Evolutionary conservation across 2,888 invertebrate species (phyloP), one percentile per base, ranked within the genome.

Genomic region (Epirrhoe tristata): DNA sequence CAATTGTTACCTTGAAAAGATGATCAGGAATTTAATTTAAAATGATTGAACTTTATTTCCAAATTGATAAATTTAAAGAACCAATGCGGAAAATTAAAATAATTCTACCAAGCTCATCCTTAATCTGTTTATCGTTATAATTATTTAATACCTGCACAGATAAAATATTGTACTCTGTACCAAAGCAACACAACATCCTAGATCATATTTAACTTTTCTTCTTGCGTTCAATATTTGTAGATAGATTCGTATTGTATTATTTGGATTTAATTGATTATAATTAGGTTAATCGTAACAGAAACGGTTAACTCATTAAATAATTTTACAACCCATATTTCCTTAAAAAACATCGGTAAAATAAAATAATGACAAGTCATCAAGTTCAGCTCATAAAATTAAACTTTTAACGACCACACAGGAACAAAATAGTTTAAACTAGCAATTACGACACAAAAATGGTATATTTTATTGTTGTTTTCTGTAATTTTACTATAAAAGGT

Each of bases 361-460:
- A 70, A 70, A 72, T 67, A 72, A 72, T 74, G 63, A 69, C 66
- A 65, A 70, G 64, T 66, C 65, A 69, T 74, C 73, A 74, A 69
- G 70, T 66, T 12, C 39, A 66, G 63, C 39, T 66, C 66, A 67
- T 74, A 72, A 74, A 74, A 63, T 60, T 57, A 32, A 64, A 39
- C 53, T 70, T 73, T 43, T 72, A 72, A 74, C 66, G 62, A 66
- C 50, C 62, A 48, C 54, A 57, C 60, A 51, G 46, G 54, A 63
- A 64, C 62, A 61, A 68, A 68, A 67, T 61, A 66, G 68, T 65
- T 65, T 43, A 63, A 71, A 63, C 68, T 63, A 69, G 63, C 68
- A 70, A 74, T 74, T 67, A 74, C 70, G 66, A 70, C 72, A 69
- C 73, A 67, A 67, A 74, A 74, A 72, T 63, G 64, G 60, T 54